These are phyloP conservation scores for Eupithecia inturbata DNA, from an alignment of 2,888 invertebrate species.

Conservation along the genomic window DNA sequence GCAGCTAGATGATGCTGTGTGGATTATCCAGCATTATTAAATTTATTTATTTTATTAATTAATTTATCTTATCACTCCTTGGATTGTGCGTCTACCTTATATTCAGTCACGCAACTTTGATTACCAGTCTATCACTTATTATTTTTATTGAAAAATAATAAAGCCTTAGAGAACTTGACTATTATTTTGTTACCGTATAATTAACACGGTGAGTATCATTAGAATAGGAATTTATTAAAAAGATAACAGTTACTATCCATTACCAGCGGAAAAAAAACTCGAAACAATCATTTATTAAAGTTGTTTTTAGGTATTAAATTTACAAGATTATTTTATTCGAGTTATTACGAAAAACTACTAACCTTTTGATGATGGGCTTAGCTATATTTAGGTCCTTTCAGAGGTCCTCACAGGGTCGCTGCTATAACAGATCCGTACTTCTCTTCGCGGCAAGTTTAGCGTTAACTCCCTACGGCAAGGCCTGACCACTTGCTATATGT, in stretches of 20 bases:
- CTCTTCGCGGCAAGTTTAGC: too few relatives aligned
- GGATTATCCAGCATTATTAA: too few relatives aligned
- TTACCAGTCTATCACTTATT: not conserved
- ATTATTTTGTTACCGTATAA: not conserved
- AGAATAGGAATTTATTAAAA: not conserved
- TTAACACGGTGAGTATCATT: not conserved
- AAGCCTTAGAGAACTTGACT: not conserved
- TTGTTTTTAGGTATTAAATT: not conserved
- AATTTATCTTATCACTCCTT: constrained; percentile 3
- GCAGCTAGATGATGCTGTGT: too few relatives aligned
- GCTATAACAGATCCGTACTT: too few relatives aligned
- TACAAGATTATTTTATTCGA: too few relatives aligned
- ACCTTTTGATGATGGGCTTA: too few relatives aligned
- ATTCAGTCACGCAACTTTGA: constrained; percentile 22
- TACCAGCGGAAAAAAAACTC: not conserved
- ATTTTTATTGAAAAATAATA: constrained; percentile 22
- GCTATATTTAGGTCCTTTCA: too few relatives aligned
- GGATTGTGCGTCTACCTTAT: constrained; percentile 4
- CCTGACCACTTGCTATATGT: too few relatives aligned
- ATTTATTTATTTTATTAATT: too few relatives aligned
- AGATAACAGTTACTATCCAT: not conserved
- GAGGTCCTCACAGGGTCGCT: too few relatives aligned
- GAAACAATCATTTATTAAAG: not conserved
- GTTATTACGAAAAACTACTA: too few relatives aligned
- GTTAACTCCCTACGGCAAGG: too few relatives aligned